Evolutionary conservation across 2,113 vertebrate species (phyloP).

Genomic region (Parus major): DNA sequence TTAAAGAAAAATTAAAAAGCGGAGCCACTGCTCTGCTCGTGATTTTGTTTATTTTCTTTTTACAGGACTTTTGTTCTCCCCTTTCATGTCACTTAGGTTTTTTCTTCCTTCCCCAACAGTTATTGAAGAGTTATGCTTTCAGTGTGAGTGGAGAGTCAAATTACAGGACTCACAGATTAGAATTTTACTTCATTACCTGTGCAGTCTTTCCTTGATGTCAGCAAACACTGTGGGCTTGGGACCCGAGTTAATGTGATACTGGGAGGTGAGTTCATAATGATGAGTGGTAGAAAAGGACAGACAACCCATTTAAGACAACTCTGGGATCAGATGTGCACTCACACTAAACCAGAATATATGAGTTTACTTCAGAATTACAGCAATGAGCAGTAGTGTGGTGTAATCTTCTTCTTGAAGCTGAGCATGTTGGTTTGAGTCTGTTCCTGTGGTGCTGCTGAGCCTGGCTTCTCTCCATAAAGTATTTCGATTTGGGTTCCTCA

Average conservation of each 20-base stretch:
- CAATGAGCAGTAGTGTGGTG: accelerated
- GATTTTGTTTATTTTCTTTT: neutral
- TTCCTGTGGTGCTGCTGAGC: neutral
- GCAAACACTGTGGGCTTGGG: neutral
- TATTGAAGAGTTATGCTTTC: neutral
- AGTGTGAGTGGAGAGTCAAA: neutral
- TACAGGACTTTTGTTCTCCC: neutral
- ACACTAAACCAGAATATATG: neutral
- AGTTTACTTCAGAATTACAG: neutral
- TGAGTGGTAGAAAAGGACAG: neutral
- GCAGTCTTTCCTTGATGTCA: neutral
- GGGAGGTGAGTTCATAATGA: neutral
- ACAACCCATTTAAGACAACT: neutral
- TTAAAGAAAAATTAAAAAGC: neutral
- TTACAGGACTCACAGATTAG: neutral
- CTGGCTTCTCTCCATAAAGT: neutral
- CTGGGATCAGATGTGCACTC: neutral
- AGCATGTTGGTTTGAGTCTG: neutral
- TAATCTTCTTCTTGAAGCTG: neutral
- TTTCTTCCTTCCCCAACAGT: neutral
- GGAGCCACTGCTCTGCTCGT: accelerated
- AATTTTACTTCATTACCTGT: neutral
- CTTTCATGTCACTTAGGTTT: neutral
- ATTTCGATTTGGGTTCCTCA: neutral
- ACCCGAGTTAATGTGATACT: neutral